Evolutionary conservation across 2,113 vertebrate genomes (phyloP), one percentile per base, ranked within the genome.

Genomic region (Lepus americanus): DNA sequence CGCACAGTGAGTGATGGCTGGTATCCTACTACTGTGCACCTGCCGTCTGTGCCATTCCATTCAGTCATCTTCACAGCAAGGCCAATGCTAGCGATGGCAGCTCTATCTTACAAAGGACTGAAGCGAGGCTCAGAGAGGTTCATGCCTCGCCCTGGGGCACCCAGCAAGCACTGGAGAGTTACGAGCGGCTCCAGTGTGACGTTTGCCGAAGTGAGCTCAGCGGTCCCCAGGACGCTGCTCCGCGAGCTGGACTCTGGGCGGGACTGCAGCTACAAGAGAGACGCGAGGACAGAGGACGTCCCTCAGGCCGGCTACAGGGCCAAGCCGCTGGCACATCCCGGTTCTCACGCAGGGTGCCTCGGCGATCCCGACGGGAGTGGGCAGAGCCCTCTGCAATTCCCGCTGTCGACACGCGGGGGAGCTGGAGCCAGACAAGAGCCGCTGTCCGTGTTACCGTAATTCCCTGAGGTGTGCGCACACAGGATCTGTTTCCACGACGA

Each of bases 351-450:
- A 14, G 16, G 16, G 59, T 22, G 12, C 36, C 69, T 25, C 64
- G 23, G 17, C 10, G 29, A 53, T 59, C 12, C 36, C 27, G 3
- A 9, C 1, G 1, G 20, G 17, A 53, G 16, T 0, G 59, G 89
- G 70, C n/a, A 39, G 69, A 59, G 53, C 89, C 63, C 9, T 6
- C 5, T 11, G 97, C 70, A 94, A 93, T 95, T 93, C 64, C 19
- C 0, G 6, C 0, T 12, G 3, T 29, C 0, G 3, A 33, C 96
- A 59, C 87, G 36, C 5, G 72, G 76, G 93, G 94, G 94, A 61
- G 92, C 87, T 72, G 91, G 95, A 94, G 87, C 33, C 67, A 1
- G 44, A 3, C 10, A 44, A 36, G 85, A 51, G 22, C 25, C 5
- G 61, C 33, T 1, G 25, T 6, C 14, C 9, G n/a, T 0, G 0